phyloP scores from a whole-genome alignment of 2,113 vertebrate genomes.

The Salminus brasiliensis region DNA sequence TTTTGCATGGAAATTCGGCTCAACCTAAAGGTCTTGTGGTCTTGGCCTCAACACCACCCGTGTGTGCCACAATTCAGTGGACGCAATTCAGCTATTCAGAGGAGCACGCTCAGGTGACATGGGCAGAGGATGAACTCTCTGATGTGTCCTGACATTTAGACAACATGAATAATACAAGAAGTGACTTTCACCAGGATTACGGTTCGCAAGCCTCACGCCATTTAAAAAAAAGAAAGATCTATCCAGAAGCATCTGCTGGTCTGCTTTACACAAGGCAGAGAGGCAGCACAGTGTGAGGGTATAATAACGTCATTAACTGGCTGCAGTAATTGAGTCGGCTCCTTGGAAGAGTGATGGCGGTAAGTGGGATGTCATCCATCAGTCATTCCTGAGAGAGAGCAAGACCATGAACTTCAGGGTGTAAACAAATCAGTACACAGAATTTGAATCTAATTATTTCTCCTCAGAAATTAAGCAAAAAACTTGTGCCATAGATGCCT shows the following conservation, averaged over 20 bases:
- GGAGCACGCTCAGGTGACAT: slow-evolving; percentile 10
- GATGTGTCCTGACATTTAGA: slow-evolving; percentile 51
- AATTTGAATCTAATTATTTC: slow-evolving; percentile 25
- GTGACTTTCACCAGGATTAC: slow-evolving; percentile 26
- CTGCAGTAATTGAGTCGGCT: slow-evolving; percentile 15
- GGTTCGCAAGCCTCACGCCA: not conserved
- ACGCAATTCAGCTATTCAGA: not conserved
- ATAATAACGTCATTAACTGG: slow-evolving; percentile 34
- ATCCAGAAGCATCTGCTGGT: not conserved
- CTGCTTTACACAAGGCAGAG: slow-evolving; percentile 9
- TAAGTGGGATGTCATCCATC: slow-evolving; percentile 30
- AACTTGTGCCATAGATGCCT: not conserved
- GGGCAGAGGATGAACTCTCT: slow-evolving; percentile 15
- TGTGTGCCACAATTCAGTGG: too few relatives aligned
- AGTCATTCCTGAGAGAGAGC: slow-evolving; percentile 11
- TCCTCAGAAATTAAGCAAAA: not conserved
- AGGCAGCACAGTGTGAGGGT: not conserved
- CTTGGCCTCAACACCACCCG: not conserved
- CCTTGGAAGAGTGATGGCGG: not conserved
- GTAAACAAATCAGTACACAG: not conserved
- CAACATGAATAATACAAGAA: slow-evolving; percentile 52
- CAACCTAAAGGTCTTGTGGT: not conserved
- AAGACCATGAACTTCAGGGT: not conserved
- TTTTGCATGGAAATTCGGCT: not conserved
- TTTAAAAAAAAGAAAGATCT: slow-evolving; percentile 11